phyloP scores from a whole-genome alignment of 2,797 vertebrate genomes.

The Arrhamphus sclerolepis region DNA sequence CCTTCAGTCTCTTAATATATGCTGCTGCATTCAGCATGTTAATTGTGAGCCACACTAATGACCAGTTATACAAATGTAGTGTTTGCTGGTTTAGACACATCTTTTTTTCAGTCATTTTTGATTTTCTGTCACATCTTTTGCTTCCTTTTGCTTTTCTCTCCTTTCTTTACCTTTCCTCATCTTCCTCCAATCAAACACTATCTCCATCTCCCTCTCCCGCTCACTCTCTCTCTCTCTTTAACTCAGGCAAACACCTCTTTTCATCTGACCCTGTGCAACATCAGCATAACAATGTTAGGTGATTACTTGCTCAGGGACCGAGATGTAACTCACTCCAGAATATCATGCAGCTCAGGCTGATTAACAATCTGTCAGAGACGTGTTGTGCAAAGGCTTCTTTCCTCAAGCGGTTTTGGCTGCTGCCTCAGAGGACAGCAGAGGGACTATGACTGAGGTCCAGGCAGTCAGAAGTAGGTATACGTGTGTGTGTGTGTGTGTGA shows the following conservation, averaged over 20 bases:
- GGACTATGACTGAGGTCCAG: slow-evolving; percentile 59
- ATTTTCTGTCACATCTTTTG: too few species aligned
- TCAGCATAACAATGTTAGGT: slow-evolving; percentile 59
- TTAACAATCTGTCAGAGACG: slow-evolving; percentile 68
- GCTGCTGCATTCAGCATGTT: too few species aligned
- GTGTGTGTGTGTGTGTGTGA: slow-evolving; percentile 5
- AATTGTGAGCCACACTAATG: too few species aligned
- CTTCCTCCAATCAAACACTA: too few species aligned
- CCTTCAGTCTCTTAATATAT: too few species aligned
- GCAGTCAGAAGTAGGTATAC: slow-evolving; percentile 14
- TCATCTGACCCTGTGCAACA: slow-evolving; percentile 49
- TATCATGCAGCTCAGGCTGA: slow-evolving; percentile 60
- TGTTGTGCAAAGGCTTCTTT: slow-evolving; percentile 45
- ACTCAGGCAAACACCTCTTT: slow-evolving; percentile 44
- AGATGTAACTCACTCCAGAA: slow-evolving; percentile 52
- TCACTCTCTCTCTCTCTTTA: slow-evolving; percentile 14
- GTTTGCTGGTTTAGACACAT: too few species aligned
- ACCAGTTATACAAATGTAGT: too few species aligned
- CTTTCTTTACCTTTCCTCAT: too few species aligned
- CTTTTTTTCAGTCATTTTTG: too few species aligned
- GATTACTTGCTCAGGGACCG: slow-evolving; percentile 56
- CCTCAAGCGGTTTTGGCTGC: slow-evolving; percentile 55
- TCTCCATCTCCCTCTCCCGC: not conserved
- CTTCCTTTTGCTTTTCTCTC: too few species aligned
- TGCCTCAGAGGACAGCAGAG: slow-evolving; percentile 55